phyloP scores from a whole-genome alignment of 2,113 vertebrate species.

The Corvus moneduloides region DNA sequence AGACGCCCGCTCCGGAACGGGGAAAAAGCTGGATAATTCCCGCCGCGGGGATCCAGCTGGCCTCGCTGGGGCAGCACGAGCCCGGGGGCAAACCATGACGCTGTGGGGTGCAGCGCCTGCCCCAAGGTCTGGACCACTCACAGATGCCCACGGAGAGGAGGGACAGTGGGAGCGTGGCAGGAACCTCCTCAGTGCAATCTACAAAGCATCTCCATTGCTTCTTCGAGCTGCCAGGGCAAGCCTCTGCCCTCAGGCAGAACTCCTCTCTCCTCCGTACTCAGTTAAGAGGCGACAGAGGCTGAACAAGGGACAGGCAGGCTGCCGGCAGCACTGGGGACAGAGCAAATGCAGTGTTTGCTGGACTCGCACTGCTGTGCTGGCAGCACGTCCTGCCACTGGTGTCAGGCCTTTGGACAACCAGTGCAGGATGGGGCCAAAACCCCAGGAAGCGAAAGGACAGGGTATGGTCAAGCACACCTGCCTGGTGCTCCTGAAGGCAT shows the following conservation, averaged over 20 bases:
- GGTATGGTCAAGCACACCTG: not conserved
- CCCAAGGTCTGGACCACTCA: not conserved
- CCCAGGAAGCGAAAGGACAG: not conserved
- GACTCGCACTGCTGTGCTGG: rapidly evolving
- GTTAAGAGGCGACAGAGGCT: rapidly evolving
- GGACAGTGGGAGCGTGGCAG: rapidly evolving
- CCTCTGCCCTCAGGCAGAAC: not conserved
- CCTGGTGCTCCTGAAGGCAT: not conserved
- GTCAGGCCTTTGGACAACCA: not conserved
- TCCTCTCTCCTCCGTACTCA: not conserved
- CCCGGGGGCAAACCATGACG: not conserved
- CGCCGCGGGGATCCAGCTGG: not conserved
- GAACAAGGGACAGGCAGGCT: rapidly evolving
- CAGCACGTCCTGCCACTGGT: rapidly evolving
- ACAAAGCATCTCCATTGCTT: not conserved
- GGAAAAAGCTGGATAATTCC: not conserved
- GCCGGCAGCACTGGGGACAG: not conserved
- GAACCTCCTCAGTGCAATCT: not conserved
- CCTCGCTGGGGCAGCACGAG: rapidly evolving
- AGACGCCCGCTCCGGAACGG: not conserved
- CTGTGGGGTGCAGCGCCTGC: not conserved
- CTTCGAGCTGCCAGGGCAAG: not conserved
- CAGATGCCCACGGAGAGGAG: not conserved
- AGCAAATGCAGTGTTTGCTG: not conserved
- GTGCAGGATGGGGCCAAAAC: not conserved